Conservation (phyloP, 2,888 invertebrate genomes). For the Teleiodes luculella region DNA sequence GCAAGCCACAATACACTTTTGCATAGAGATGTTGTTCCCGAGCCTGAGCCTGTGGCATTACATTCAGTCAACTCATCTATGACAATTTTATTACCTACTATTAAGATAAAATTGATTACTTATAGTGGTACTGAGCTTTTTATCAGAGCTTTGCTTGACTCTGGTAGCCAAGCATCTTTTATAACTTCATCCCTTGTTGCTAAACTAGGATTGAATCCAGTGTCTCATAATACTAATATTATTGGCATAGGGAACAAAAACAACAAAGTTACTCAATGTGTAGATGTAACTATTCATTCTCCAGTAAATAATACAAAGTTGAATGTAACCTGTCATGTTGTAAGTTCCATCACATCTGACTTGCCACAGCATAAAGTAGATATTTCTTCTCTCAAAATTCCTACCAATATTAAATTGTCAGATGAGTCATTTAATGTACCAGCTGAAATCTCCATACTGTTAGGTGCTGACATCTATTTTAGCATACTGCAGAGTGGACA, state of each 20-base stretch:
- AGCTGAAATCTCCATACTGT: constrained; percentile 17
- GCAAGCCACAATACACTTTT: constrained; percentile 13
- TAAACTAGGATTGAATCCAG: background rate
- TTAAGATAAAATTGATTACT: constrained; percentile 6
- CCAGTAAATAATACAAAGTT: background rate
- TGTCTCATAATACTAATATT: background rate
- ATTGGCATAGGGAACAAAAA: background rate
- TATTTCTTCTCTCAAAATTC: constrained; percentile 2
- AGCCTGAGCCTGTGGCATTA: background rate
- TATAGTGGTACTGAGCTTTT: background rate
- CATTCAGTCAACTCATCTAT: constrained; percentile 4
- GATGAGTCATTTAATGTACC: constrained; percentile 15
- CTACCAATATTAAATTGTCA: constrained; percentile 10
- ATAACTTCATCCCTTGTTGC: background rate
- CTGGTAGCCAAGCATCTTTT: constrained; percentile 10
- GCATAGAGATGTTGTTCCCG: constrained; percentile 2
- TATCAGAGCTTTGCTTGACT: constrained; percentile 9
- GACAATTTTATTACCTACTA: constrained; percentile 11
- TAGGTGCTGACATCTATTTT: constrained; percentile 22
- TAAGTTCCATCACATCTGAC: constrained; percentile 2
- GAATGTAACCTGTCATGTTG: background rate
- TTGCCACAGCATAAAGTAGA: constrained; percentile 12
- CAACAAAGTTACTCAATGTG: background rate
- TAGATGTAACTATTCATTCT: background rate
- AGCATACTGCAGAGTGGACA: constrained; percentile 13